Percentiles rank a stretch among this genome's conserved stretches.
Conservation (phyloP, 2,113 vertebrate genomes). For the Pedetes capensis region DNA sequence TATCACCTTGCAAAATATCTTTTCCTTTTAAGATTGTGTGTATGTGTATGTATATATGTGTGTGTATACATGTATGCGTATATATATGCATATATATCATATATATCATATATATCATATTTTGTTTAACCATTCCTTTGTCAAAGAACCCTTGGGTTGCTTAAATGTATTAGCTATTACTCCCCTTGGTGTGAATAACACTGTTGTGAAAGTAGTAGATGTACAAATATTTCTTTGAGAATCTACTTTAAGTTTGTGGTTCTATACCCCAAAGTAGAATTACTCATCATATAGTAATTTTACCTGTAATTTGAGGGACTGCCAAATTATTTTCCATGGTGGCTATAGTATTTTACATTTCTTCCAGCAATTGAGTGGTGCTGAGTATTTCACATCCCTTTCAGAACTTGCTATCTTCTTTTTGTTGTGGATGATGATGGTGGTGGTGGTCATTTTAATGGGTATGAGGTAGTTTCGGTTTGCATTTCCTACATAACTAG, state of each 20-base stretch:
- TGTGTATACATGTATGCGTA: no score
- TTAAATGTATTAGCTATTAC: background rate
- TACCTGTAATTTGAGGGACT: background rate
- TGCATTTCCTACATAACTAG: background rate
- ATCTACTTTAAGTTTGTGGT: background rate
- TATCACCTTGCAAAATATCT: background rate
- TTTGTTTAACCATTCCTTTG: background rate
- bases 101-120: background rate
- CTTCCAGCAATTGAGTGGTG: accelerated
- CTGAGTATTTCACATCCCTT: background rate
- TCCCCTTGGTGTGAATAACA: no score
- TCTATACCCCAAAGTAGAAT: background rate
- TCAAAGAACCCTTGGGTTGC: background rate
- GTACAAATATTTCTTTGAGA: background rate
- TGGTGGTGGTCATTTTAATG: background rate
- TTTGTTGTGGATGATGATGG: background rate
- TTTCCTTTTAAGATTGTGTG: background rate
- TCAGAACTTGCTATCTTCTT: background rate
- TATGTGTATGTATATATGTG: background rate
- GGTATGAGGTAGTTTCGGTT: background rate
- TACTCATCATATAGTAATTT: no score
- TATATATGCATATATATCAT: no score
- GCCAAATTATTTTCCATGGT: no score
- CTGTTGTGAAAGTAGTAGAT: background rate
- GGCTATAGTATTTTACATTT: background rate